phyloP scores from a whole-genome alignment of 2,113 vertebrate species.

The Pseudorhombus dupliciocellatus region DNA sequence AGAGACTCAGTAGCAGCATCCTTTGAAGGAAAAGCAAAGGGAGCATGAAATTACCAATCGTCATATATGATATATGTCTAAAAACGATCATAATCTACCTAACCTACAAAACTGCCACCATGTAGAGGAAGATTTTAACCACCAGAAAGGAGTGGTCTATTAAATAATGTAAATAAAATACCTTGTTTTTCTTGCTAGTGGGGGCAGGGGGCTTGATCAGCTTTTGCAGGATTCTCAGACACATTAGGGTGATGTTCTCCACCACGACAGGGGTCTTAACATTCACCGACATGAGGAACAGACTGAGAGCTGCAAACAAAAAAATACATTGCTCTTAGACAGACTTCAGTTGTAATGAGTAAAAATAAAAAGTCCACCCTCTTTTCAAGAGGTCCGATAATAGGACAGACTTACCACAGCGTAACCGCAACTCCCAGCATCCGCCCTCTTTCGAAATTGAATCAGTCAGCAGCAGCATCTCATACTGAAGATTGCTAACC shows the following conservation, averaged over 20 bases:
- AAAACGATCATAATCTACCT: not conserved
- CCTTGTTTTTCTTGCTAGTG: conserved; percentile 99
- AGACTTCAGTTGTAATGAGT: not conserved
- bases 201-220: conserved; percentile 96
- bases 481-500: conserved; percentile 98
- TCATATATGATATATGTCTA: not conserved
- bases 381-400: not conserved
- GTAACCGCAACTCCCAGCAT: conserved; percentile 96
- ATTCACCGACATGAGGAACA: conserved; percentile 98
- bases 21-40: conserved; percentile 67
- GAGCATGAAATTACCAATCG: not conserved
- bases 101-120: not conserved
- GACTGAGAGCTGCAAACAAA: conserved; percentile 86
- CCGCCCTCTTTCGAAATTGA: conserved; percentile 98
- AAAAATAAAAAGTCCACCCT: not conserved
- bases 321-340: not conserved
- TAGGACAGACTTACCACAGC: conserved; percentile 87
- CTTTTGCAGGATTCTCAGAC: conserved; percentile 96
- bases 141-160: not conserved
- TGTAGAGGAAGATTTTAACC: not conserved
- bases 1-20: conserved; percentile 92
- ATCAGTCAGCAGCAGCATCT: conserved; percentile 96
- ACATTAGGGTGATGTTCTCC: conserved; percentile 99
- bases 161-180: conserved; percentile 48
- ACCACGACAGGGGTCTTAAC: conserved; percentile 99